phyloP scores from a whole-genome alignment of 2,888 invertebrate species.

The Mesoligia furuncula region DNA sequence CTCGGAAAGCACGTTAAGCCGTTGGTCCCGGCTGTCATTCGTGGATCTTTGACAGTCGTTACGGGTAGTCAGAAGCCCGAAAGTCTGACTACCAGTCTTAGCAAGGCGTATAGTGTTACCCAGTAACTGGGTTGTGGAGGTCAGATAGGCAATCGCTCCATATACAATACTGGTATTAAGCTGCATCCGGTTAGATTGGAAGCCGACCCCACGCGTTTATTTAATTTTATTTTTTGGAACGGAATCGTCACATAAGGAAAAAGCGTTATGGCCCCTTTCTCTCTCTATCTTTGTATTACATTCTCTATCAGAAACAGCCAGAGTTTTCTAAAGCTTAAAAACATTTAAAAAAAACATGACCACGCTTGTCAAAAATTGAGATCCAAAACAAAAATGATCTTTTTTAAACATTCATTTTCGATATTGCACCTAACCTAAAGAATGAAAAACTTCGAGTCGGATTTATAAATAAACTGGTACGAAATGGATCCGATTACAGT shows the following conservation, averaged over 20 bases:
- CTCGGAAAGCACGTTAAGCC: background rate
- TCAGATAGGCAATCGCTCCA: background rate
- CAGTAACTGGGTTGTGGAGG: background rate
- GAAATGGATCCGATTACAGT: constrained; percentile 72
- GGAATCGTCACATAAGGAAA: too few species aligned
- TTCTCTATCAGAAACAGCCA: background rate
- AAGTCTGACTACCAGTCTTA: background rate
- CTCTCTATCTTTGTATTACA: background rate
- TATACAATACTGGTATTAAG: background rate
- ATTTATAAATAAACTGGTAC: constrained; percentile 27
- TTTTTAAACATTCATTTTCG: background rate
- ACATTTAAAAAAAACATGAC: background rate
- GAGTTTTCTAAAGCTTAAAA: background rate
- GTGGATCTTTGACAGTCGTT: background rate
- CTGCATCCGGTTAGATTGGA: background rate
- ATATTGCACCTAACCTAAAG: constrained; percentile 15
- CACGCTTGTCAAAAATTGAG: constrained; percentile 4
- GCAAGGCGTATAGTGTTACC: background rate
- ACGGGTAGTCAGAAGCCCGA: background rate
- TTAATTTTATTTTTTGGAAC: too few species aligned
- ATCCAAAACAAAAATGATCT: constrained; percentile 23
- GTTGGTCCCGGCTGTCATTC: background rate
- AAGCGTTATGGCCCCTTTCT: too few species aligned
- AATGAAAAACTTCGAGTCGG: constrained; percentile 25
- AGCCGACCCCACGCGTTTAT: background rate